phyloP scores from a whole-genome alignment of 2,113 vertebrate genomes.

The Peucedramus taeniatus region DNA sequence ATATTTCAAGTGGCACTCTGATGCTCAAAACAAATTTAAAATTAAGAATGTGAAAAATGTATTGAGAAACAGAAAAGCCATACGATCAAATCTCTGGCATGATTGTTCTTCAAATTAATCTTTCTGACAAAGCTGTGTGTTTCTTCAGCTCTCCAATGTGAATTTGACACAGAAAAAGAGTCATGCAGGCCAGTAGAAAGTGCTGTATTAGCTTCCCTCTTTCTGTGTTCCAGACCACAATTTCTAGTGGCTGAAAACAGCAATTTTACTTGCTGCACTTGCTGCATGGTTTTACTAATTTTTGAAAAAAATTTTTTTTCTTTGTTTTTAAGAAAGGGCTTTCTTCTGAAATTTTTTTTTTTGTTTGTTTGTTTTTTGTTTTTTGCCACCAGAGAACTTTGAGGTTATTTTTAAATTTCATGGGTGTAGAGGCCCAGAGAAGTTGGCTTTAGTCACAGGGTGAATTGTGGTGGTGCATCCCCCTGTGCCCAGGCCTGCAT shows the following conservation, averaged over 20 bases:
- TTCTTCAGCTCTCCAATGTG: rapidly evolving
- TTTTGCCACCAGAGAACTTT: not conserved
- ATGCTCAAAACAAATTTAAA: not conserved
- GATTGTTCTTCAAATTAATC: not conserved
- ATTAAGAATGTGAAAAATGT: not conserved
- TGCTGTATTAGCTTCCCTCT: not conserved
- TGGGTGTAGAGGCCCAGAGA: not conserved
- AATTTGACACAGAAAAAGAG: not conserved
- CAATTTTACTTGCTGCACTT: not conserved
- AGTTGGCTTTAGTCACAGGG: not conserved
- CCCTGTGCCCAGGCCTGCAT: too few relatives aligned
- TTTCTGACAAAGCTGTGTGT: not conserved
- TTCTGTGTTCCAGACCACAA: not conserved
- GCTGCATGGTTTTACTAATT: not conserved
- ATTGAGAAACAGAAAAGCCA: not conserved
- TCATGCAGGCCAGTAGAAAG: not conserved
- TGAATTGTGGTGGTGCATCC: not conserved
- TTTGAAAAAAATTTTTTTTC: not conserved
- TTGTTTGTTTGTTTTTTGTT: not conserved
- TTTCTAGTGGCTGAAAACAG: not conserved
- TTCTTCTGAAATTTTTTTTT: not conserved
- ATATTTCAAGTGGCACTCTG: not conserved
- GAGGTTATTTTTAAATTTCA: not conserved
- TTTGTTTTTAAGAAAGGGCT: not conserved
- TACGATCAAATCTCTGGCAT: not conserved